Percentiles rank a stretch among this genome's conserved stretches.
Evolutionary conservation across 2,797 vertebrate genomes (phyloP).

Genomic region (Pantherophis alleghaniensis): DNA sequence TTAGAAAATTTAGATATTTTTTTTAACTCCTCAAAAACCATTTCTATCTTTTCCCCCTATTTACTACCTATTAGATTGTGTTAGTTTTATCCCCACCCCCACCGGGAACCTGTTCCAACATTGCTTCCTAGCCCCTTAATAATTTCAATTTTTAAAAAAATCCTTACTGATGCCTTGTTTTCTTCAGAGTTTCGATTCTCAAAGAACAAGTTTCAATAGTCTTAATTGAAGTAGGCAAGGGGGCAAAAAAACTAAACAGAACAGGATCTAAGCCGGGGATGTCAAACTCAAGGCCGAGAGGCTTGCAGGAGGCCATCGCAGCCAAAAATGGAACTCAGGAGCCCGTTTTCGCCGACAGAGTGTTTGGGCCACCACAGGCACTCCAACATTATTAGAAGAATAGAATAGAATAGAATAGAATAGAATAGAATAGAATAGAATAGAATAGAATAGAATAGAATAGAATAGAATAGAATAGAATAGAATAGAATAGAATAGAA

Average conservation of each 20-base stretch:
- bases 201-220: neutral
- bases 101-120: neutral
- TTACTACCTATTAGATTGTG: neutral
- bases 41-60: neutral
- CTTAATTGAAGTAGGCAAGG: neutral
- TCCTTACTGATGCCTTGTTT: neutral
- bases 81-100: neutral
- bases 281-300: too few species aligned
- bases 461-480: too few species aligned
- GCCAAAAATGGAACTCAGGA: too few species aligned
- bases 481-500: too few species aligned
- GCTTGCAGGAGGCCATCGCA: too few species aligned
- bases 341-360: too few species aligned
- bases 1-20: neutral
- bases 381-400: too few species aligned
- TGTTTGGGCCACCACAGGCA: too few species aligned
- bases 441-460: too few species aligned
- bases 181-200: neutral
- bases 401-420: accelerated
- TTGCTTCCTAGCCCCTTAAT: neutral
- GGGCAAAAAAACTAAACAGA: neutral
- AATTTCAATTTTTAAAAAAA: neutral
- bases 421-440: accelerated
- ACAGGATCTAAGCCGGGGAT: neutral
- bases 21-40: neutral